Percentiles rank a stretch among this genome's conserved stretches.
Evolutionary conservation across 2,797 vertebrate species (phyloP).

Genomic region (Apogon talboti): DNA sequence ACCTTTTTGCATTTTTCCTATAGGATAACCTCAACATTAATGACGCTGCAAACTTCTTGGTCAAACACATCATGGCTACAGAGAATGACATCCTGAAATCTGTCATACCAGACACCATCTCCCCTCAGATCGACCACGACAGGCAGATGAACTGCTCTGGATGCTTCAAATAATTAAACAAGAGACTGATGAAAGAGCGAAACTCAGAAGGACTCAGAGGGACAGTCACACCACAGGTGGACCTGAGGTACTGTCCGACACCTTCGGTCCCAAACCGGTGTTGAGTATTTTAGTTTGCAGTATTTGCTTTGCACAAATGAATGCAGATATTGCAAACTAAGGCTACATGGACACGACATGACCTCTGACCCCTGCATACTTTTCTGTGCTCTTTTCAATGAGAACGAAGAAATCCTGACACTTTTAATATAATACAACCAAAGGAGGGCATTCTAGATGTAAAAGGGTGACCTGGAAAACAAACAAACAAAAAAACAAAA

Average conservation of each 20-base stretch:
- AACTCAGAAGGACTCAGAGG: constrained; percentile 28
- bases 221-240: not conserved
- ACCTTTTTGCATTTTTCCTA: constrained; percentile 5
- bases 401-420: not conserved
- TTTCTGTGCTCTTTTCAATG: not conserved
- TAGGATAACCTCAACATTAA: constrained; percentile 96
- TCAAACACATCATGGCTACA: constrained; percentile 96
- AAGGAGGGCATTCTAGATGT: not conserved
- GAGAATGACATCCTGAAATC: constrained; percentile 90
- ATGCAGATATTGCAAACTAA: constrained; percentile 29
- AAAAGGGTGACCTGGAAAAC: too few species aligned
- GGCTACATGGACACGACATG: constrained; percentile 17
- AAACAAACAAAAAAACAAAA: not conserved
- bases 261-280: constrained; percentile 17
- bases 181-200: not conserved
- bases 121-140: constrained; percentile 86
- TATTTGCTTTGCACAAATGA: not conserved
- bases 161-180: constrained; percentile 87
- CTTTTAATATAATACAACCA: not conserved
- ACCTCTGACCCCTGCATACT: not conserved
- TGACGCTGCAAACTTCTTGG: constrained; percentile 94
- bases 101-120: constrained; percentile 89
- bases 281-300: constrained; percentile 16
- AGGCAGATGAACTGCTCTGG: constrained; percentile 87
- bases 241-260: not conserved